Evolutionary conservation across 2,888 invertebrate genomes (phyloP).

Genomic region (Drosophila flavopinicola): DNA sequence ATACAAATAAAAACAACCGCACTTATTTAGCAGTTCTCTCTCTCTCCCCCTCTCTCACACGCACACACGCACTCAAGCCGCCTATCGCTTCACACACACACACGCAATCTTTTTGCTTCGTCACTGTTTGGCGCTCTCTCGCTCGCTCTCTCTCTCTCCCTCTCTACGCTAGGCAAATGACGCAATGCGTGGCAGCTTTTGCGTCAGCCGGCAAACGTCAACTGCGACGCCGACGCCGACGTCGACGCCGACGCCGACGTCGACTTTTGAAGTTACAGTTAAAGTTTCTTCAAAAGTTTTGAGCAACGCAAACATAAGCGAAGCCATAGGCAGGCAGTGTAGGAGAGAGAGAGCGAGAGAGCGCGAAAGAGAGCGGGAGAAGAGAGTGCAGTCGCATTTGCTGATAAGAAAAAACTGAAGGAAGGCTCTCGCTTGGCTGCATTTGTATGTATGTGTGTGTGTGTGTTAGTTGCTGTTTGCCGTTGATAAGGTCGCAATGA

Average conservation of each 20-base stretch:
- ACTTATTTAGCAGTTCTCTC: constrained; percentile 11
- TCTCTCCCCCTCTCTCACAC: constrained; percentile 7
- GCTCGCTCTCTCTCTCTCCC: no score
- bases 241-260: constrained; percentile 13
- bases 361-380: not conserved
- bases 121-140: constrained; percentile 7
- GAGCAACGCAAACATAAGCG: not conserved
- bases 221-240: constrained; percentile 4
- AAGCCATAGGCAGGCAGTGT: not conserved
- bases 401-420: no score
- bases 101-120: constrained; percentile 6
- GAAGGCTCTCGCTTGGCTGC: no score
- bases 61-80: no score
- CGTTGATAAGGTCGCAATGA: constrained; percentile 24
- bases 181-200: constrained; percentile 66
- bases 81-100: not conserved
- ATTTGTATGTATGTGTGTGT: constrained; percentile 3
- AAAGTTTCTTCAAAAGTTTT: constrained; percentile 40
- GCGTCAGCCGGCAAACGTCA: constrained; percentile 53
- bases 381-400: constrained; percentile 7
- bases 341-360: not conserved
- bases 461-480: not conserved
- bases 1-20: not conserved
- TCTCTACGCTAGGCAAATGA: constrained; percentile 42
- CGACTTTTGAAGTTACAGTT: no score